phyloP scores from a whole-genome alignment of 2,113 vertebrate species.

The Uria aalge region DNA sequence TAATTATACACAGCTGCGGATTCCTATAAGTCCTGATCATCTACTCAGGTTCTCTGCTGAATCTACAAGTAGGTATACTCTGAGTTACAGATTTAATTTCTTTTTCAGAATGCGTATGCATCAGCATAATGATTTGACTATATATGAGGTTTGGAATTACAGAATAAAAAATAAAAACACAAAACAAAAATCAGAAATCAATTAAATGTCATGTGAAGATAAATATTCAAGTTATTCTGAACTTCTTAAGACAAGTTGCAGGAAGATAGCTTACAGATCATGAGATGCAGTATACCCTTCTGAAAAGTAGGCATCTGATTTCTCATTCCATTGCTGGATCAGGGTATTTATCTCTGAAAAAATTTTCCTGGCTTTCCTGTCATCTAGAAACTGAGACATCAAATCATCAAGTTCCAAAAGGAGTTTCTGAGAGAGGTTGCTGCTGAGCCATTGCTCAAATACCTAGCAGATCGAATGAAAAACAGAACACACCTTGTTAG shows the following conservation, averaged over 20 bases:
- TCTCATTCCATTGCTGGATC: slow-evolving; percentile 23
- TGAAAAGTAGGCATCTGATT: not conserved
- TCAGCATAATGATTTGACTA: not conserved
- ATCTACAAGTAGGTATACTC: not conserved
- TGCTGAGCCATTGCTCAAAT: slow-evolving; percentile 30
- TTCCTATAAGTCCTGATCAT: not conserved
- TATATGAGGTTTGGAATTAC: not conserved
- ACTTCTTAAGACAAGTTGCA: not conserved
- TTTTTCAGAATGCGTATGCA: not conserved
- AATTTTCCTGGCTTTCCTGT: not conserved
- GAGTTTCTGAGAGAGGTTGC: not conserved
- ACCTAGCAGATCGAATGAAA: slow-evolving; percentile 31
- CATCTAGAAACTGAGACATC: not conserved
- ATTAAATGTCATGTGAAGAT: not conserved
- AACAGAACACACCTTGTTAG: not conserved
- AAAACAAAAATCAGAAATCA: not conserved
- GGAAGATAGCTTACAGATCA: slow-evolving; percentile 50
- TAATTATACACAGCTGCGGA: not conserved
- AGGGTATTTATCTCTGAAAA: not conserved
- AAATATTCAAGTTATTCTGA: not conserved
- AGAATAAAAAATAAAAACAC: not conserved
- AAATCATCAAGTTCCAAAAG: not conserved
- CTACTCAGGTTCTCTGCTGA: not conserved
- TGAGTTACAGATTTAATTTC: not conserved
- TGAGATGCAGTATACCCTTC: not conserved